A percentile compares a stretch with the other conserved stretches of the same genome.
phyloP scores from a whole-genome alignment of 1,140 invertebrate species.

The Eumeta japonica region DNA sequence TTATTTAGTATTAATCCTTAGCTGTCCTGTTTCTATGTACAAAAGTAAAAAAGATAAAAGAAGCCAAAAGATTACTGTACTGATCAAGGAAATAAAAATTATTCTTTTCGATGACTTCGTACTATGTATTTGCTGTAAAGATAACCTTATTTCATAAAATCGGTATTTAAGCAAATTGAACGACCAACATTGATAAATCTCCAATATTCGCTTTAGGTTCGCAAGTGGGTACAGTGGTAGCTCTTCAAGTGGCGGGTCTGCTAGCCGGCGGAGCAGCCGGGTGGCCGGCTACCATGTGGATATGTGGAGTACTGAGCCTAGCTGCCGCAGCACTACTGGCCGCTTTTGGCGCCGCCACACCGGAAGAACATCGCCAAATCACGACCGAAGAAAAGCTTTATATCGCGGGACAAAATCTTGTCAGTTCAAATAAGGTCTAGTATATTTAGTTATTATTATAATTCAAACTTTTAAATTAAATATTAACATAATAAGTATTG shows the following conservation, averaged over 20 bases:
- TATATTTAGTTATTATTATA: neutral
- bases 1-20: too few relatives aligned
- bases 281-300: conserved; percentile 61
- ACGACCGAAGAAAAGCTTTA: conserved; percentile 60
- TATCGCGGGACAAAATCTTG: conserved; percentile 38
- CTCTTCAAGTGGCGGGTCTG: conserved; percentile 51
- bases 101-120: too few relatives aligned
- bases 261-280: conserved; percentile 37
- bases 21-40: too few relatives aligned
- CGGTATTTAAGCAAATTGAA: too few relatives aligned
- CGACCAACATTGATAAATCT: too few relatives aligned
- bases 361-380: conserved; percentile 61
- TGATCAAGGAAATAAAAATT: too few relatives aligned
- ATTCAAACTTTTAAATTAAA: neutral
- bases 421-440: too few relatives aligned
- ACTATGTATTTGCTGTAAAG: too few relatives aligned
- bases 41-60: too few relatives aligned
- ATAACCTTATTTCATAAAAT: too few relatives aligned
- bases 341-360: conserved; percentile 47
- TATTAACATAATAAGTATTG: neutral
- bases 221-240: conserved; percentile 46
- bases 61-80: too few relatives aligned
- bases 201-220: too few relatives aligned
- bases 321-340: conserved; percentile 38
- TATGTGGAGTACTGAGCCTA: conserved; percentile 55